Conservation (phyloP, 2,888 invertebrate species). For the Glaucopsyche alexis region DNA sequence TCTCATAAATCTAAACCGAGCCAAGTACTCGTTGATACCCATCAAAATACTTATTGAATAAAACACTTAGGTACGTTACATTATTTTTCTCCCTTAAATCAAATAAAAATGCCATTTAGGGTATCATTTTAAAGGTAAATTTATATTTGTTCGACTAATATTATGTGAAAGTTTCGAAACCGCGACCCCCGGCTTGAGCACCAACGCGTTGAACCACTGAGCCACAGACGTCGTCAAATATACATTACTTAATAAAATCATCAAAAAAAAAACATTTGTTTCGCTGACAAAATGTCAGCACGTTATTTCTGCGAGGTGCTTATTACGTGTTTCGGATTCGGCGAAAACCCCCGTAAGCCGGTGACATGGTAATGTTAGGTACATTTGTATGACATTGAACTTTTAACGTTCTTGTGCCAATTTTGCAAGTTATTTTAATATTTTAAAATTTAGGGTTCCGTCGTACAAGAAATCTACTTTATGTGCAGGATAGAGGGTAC, state of each 20-base stretch:
- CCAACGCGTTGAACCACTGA: too few relatives aligned
- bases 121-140: not conserved
- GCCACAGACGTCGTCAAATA: too few relatives aligned
- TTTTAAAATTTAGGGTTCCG: not conserved
- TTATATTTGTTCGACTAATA: not conserved
- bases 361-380: not conserved
- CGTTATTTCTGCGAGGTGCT: not conserved
- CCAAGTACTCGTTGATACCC: too few relatives aligned
- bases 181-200: too few relatives aligned
- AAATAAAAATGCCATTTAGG: not conserved
- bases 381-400: conserved; percentile 14
- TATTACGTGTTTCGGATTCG: not conserved
- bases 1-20: not conserved
- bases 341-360: conserved; percentile 4
- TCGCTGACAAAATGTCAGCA: not conserved
- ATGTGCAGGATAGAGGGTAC: too few relatives aligned
- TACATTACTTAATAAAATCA: too few relatives aligned
- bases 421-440: not conserved
- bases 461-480: too few relatives aligned
- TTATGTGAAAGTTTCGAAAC: too few relatives aligned
- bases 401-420: not conserved
- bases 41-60: not conserved
- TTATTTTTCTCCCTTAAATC: not conserved
- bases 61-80: not conserved
- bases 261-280: not conserved